Evolutionary conservation across 2,113 vertebrate species (phyloP).

Genomic region (Gopherus flavomarginatus): DNA sequence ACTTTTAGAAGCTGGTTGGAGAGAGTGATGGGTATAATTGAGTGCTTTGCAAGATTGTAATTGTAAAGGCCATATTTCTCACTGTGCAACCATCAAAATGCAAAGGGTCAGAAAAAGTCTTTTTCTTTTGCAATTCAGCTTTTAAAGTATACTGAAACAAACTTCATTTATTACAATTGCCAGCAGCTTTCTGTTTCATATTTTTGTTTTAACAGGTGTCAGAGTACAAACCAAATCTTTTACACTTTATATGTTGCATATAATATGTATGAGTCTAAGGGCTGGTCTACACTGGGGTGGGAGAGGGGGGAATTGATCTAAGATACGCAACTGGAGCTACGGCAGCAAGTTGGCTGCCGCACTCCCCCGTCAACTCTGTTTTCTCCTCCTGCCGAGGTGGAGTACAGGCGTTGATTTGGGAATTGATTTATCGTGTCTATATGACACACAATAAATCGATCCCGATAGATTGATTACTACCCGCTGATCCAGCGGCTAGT

Average conservation of each 20-base stretch:
- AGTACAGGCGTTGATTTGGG: too few species aligned
- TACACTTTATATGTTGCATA: constrained; percentile 57
- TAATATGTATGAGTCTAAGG: constrained; percentile 64
- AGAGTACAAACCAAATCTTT: constrained; percentile 55
- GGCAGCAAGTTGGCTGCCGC: too few species aligned
- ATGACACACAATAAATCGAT: too few species aligned
- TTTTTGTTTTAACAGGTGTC: constrained; percentile 49
- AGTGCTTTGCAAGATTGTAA: constrained; percentile 71
- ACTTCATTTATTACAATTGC: constrained; percentile 71
- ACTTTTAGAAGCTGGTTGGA: not conserved
- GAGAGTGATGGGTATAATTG: constrained; percentile 66
- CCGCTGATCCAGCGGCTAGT: too few species aligned
- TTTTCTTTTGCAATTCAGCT: constrained; percentile 76
- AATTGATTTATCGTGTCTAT: too few species aligned
- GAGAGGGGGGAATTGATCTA: too few species aligned
- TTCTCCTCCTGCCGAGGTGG: too few species aligned
- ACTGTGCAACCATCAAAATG: constrained; percentile 75
- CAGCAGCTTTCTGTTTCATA: constrained; percentile 68
- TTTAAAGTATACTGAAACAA: constrained; percentile 73
- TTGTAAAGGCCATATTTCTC: constrained; percentile 73
- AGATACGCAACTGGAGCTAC: too few species aligned
- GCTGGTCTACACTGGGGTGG: too few species aligned
- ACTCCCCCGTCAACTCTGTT: too few species aligned
- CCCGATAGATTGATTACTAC: too few species aligned
- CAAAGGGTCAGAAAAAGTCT: constrained; percentile 76